Conservation (phyloP, 2,797 vertebrate genomes). For the Micrastur ruficollis region DNA sequence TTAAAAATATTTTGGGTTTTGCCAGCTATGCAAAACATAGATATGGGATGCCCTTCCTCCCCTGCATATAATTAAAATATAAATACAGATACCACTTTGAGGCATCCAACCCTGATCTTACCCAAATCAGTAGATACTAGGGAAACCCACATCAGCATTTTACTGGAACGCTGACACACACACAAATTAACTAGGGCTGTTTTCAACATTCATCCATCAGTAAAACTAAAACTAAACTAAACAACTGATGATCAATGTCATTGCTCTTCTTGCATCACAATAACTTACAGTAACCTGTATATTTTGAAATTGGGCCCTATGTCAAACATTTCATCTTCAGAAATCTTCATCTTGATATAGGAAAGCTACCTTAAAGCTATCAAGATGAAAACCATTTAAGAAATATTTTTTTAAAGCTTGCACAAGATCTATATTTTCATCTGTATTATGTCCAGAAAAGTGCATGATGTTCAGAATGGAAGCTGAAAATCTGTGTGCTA, state of each 20-base stretch:
- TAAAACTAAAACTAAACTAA: constrained; percentile 13
- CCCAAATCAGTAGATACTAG: background rate
- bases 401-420: background rate
- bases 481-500: background rate
- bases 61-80: background rate
- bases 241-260: background rate
- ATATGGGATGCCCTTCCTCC: background rate
- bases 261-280: background rate
- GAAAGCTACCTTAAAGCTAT: background rate
- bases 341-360: background rate
- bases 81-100: background rate
- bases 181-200: background rate
- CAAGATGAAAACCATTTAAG: background rate
- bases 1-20: background rate
- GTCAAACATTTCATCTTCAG: background rate
- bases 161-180: background rate
- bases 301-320: background rate
- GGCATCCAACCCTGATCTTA: background rate
- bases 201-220: background rate
- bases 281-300: background rate
- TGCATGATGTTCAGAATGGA: background rate
- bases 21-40: background rate
- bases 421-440: background rate
- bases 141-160: background rate
- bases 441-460: background rate